Evolutionary conservation across 2,797 vertebrate genomes (phyloP), one percentile per base, ranked within the genome.

Genomic region (Poeciliopsis presidionis): DNA sequence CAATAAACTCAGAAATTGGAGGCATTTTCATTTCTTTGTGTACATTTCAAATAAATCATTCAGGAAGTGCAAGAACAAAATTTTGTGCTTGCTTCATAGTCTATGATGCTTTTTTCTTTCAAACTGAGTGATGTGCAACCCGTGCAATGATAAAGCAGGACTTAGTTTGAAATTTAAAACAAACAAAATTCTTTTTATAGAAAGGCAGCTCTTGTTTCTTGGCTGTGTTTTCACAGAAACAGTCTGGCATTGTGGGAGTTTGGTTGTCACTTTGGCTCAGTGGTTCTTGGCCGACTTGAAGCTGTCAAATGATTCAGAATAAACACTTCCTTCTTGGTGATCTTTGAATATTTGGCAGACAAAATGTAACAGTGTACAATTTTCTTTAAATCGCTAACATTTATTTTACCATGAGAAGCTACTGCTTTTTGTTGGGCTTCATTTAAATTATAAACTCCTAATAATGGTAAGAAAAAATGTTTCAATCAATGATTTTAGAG

Each of bases 261-360:
- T 84, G 72, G 79, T 74, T 78, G 75, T 87, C 79, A 81, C 57
- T 76, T 78, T 75, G 77, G 72, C 72, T 77, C 46, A 61, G 59
- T 46, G 69, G 61, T 59, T 59, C 53, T 55, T 86, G 86, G 85
- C 77, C n/a, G 77, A 70, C 67, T 70, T 46, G 69, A 1, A 41
- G 81, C 83, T 80, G 81, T 55, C 4, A 55, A 72, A 59, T 76
- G 80, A 84, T 83, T 84, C 79, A 88, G 75, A 87, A 82, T 83
- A 65, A 79, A 76, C 57, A 86, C 81, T 63, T 55, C 74, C 83
- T 86, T 74, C 43, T 77, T 49, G 36, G 82, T 77, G 82, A 89
- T 83, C 82, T 79, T 81, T 84, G 65, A 91, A 86, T 47, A 61
- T 75, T 84, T 86, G 83, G 70, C 59, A 77, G 53, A 46, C 51